These are phyloP conservation scores for Gallirallus australis DNA, from an alignment of 2,797 vertebrate genomes.

Conservation along the genomic window DNA sequence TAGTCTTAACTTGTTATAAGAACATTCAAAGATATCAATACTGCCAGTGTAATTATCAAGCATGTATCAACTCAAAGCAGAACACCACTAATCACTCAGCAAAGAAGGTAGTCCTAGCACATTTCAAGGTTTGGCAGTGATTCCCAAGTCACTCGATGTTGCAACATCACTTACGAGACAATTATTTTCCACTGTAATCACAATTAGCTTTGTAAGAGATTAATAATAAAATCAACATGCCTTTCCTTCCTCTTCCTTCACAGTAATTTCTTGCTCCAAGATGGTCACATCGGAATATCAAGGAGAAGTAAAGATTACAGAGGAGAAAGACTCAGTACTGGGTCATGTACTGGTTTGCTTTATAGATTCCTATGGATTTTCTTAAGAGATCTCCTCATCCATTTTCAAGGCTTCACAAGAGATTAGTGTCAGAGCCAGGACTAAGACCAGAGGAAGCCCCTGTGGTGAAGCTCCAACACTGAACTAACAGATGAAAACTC, in stretches of 20 bases:
- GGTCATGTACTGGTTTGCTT: neutral
- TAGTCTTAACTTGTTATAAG: constrained; percentile 15
- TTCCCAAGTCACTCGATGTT: neutral
- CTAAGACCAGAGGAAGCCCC: neutral
- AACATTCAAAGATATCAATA: constrained; percentile 24
- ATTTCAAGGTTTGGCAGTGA: constrained; percentile 17
- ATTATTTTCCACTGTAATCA: constrained; percentile 44
- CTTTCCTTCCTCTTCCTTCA: constrained; percentile 38
- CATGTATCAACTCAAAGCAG: constrained; percentile 14
- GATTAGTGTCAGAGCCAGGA: neutral
- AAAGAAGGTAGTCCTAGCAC: neutral
- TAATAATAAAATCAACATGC: constrained; percentile 33
- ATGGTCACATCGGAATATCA: neutral
- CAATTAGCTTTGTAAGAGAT: constrained; percentile 50
- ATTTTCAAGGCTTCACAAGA: neutral
- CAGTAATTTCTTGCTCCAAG: constrained; percentile 49
- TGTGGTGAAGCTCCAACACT: neutral
- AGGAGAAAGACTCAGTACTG: neutral
- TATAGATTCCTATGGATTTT: neutral
- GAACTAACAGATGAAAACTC: neutral
- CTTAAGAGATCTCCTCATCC: neutral
- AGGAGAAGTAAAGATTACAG: neutral
- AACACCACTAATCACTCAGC: neutral
- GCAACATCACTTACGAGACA: neutral
- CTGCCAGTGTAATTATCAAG: constrained; percentile 26